A percentile compares a stretch with the other conserved stretches of the same genome.
Evolutionary conservation across 2,797 vertebrate genomes (phyloP).

Genomic region (Gobio occitaniae): DNA sequence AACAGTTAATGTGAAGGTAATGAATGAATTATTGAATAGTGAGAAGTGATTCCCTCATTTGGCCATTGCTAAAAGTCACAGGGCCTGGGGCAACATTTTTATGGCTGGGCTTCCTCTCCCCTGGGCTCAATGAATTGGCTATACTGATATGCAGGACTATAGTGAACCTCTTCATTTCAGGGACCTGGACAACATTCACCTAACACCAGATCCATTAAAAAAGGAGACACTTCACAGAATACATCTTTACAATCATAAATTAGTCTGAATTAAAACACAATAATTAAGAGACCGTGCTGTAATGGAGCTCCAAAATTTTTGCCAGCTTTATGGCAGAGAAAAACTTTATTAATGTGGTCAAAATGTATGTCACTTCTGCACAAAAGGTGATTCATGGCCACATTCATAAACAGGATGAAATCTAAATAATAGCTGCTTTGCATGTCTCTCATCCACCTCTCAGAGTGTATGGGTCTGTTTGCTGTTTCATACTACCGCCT

Average conservation of each 20-base stretch:
- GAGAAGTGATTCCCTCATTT: neutral
- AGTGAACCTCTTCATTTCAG: neutral
- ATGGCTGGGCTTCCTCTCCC: neutral
- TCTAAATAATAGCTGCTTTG: neutral
- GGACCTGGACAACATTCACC: neutral
- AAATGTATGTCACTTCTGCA: conserved; percentile 73
- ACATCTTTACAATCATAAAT: neutral
- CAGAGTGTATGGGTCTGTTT: neutral
- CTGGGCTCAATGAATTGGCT: neutral
- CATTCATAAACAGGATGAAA: neutral
- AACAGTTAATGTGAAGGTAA: conserved; percentile 5
- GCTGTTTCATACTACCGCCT: neutral
- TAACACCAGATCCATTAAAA: neutral
- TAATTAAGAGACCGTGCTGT: neutral
- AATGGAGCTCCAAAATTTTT: neutral
- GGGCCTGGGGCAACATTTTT: neutral
- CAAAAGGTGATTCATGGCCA: conserved; percentile 68
- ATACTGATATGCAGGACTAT: neutral
- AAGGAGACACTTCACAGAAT: neutral
- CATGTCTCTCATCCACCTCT: conserved; percentile 2
- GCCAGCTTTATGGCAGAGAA: conserved; percentile 71
- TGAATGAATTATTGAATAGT: neutral
- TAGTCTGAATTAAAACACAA: neutral
- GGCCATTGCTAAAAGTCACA: neutral
- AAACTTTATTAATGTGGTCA: conserved; percentile 72